Evolutionary conservation across 64 coral and sea anemone genomes (phyloP), one percentile per base, ranked within the genome.

Genomic region (Acropora tenuis): DNA sequence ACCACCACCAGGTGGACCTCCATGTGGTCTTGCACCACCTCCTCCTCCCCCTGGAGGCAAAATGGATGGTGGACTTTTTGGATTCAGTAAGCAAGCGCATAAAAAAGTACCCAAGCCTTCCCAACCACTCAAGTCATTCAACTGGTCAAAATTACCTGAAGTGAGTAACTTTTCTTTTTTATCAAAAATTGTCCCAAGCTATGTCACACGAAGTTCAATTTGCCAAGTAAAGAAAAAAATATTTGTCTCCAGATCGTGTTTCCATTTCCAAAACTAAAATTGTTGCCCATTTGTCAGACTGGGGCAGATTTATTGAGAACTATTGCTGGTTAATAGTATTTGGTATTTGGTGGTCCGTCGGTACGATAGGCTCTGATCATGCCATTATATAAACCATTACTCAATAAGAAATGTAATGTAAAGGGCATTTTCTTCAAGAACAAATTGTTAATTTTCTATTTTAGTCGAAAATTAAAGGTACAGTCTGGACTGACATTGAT

Each of bases 61-160:
- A 5, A 55, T 7, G 48, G 63, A 16, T 18, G 88, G 86, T 68
- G 92, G 94, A 42, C 43, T 95, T 47, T 95, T 95, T 79, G 78
- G 90, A 8, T 82, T 94, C 49, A 90, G 69, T 43, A 96, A 60
- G 82, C 94, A 94, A 75, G 48, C 89, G 20, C 91, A 96, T 79
- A 88, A 92, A 86, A 99, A 99, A 72, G 90, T 79, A 16, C 97
- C 97, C 1, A 99, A 99, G 66, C 97, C 97, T 1, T 99, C 97
- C 4, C 94, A 99, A 65, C 97, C 97, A 13, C 94, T 99, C 60
- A 99, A 99, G 89, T 99, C 97, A n/a, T 99, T 99, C 76, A 99
- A 99, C 69, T 99, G 97, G 97, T 75, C 97, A 10, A 99, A 99
- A 92, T 68, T 99, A 80, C 97, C 97, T 48, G 97, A 99, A 75